Base-by-base conservation (phyloP, 1,140 invertebrate species). In the Aplysia californica region DNA sequence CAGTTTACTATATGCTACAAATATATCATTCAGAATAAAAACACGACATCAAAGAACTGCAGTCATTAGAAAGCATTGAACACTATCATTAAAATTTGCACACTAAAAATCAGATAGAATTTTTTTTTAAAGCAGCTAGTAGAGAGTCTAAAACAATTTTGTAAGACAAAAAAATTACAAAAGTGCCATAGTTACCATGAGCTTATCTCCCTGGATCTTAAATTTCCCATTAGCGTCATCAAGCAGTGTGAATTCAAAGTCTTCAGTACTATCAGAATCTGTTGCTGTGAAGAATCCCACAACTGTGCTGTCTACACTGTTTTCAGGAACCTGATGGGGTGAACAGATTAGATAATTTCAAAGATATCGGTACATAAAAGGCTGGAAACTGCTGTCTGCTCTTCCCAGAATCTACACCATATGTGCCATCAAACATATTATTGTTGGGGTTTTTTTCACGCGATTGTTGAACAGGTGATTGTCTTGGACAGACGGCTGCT, bases 211-310 rank as follows among this genome's bases (percentile, higher is more conserved):
- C 39, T 76, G 38, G 29, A 83, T 66, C 41, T 72, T 78, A 67
- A 84, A 84, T 41, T 77, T 79, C 20, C 80, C 72, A 6, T 76
- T 74, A 23, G 79, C 76, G 67, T 76, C 77, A 36, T 77, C 33
- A 6, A 80, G 6, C 38, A 84, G 44, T 15, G 39, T 61, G 69
- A 68, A 84, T 2, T 50, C 81, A 36, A 82, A 77, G 15, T 65
- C 65, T 61, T 83, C 79, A 3, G 6, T 55, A 44, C 80, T 81
- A 50, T 84, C 83, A 23, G 83, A 81, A 58, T 84, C 83, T 29
- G 35, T 59, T 26, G 67, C 78, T 29, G 56, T 29, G 26, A 82
- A 59, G 23, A 55, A 31, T 33, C 79, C 83, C 15, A 84, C 41
- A n/a, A 80, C 65, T 68, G 75, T 77, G 15, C 80, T 81, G 20